Evolutionary conservation across 2,797 vertebrate genomes (phyloP).

Genomic region (Gymnopithys bicolor): DNA sequence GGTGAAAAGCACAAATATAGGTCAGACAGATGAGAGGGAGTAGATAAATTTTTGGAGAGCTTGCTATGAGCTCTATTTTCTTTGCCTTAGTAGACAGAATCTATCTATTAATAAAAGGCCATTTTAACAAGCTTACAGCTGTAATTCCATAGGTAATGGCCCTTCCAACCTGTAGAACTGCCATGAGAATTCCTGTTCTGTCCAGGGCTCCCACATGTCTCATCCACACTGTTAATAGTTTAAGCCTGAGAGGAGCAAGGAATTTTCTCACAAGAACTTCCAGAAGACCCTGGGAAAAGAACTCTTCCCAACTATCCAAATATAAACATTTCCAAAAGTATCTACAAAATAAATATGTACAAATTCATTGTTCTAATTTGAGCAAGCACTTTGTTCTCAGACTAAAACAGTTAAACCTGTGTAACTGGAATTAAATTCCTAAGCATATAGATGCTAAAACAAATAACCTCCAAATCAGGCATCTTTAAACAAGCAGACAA

Average conservation of each 20-base stretch:
- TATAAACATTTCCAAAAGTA: neutral
- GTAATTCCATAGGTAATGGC: neutral
- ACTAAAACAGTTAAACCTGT: neutral
- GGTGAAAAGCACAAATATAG: neutral
- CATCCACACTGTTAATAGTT: neutral
- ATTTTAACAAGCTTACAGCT: neutral
- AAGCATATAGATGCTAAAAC: neutral
- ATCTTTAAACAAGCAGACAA: neutral
- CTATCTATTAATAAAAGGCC: neutral
- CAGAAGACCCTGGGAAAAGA: neutral
- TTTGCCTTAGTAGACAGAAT: neutral
- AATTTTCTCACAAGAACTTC: conserved; percentile 15
- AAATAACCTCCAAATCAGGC: neutral
- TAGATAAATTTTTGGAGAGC: neutral
- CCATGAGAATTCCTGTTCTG: neutral
- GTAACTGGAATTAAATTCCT: neutral
- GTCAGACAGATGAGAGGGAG: neutral
- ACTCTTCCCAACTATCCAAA: neutral
- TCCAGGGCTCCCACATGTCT: neutral
- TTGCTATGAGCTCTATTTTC: neutral
- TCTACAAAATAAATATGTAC: neutral
- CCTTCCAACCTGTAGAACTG: neutral
- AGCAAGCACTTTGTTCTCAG: neutral
- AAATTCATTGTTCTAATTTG: neutral
- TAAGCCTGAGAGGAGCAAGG: rapidly evolving